Conservation (phyloP, 2,888 invertebrate species). For the Drosophila engyochracea region DNA sequence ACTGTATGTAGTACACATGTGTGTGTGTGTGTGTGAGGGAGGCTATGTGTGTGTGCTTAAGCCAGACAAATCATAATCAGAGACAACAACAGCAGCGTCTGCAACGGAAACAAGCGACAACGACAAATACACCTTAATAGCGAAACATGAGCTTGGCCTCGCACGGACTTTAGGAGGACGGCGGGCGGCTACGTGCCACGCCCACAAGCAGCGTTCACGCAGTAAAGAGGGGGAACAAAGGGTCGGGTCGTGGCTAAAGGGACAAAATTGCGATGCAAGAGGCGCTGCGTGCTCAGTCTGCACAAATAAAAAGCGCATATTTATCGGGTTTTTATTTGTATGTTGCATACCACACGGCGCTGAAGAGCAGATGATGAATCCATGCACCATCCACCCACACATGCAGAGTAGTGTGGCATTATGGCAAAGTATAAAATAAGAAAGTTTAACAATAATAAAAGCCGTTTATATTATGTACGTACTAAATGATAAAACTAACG, state of each 20-base stretch:
- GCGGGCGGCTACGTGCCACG: constrained; percentile 32
- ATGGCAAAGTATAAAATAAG: constrained; percentile 17
- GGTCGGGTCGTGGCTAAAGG: constrained; percentile 1
- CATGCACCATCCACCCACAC: constrained; percentile 1
- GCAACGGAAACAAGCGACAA: constrained; percentile 31
- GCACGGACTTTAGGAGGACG: constrained; percentile 12
- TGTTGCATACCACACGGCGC: constrained; percentile 68
- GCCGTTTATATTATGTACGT: constrained; percentile 44
- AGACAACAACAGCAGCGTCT: constrained; percentile 50
- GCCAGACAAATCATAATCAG: constrained; percentile 78
- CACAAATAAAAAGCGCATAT: constrained; percentile 63
- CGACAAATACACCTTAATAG: constrained; percentile 64
- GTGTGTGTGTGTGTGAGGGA: constrained; percentile 4
- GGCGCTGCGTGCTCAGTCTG: constrained; percentile 29
- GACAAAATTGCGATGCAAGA: constrained; percentile 31
- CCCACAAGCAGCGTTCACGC: constrained; percentile 39
- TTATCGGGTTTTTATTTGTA: constrained; percentile 59
- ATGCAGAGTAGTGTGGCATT: constrained; percentile 4
- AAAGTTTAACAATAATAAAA: constrained; percentile 50
- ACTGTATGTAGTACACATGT: constrained; percentile 3
- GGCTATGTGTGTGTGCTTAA: constrained; percentile 41
- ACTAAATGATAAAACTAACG: constrained; percentile 55
- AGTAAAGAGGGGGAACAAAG: constrained; percentile 10
- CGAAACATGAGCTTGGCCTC: constrained; percentile 39
- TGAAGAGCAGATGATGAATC: constrained; percentile 41